Base-by-base conservation (phyloP, 1,140 invertebrate genomes). In the Drosophila seguyi region DNA sequence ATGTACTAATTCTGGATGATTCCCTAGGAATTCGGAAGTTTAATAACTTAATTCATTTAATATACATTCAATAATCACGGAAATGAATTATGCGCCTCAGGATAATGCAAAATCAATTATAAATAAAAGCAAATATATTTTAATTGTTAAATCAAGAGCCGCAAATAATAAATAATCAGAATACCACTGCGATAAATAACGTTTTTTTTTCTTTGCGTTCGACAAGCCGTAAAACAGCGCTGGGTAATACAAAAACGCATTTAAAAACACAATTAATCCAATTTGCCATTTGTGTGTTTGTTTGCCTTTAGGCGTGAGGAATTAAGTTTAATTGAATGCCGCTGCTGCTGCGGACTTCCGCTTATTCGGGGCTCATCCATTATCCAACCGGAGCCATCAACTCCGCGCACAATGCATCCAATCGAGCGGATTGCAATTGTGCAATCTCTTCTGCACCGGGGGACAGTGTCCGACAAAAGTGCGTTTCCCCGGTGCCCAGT, bases 291-390 rank as follows among this genome's bases (percentile, higher is more conserved):
- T 41, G 36, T 55, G 34, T 42, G 36, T 47, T 25, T 47, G 45
- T 18, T 67, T 56, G 52, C 62, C 52, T 57, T 34, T 50, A 42
- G 53, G 72, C 60, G 56, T 58, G 34, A 57, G 55, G 56, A 59
- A 77, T 77, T 76, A 55, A 60, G 59, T 77, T 55, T 77, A 87
- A 79, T 83, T 88, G 75, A 53, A 77, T 48, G 34, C 55, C 53
- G 56, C 36, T 75, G 80, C 34, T 71, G 79, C 65, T 52, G 57
- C 59, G 65, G 72, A 87, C 85, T 84, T 87, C 84, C 84, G 84
- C 60, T 90, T 88, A 52, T 57, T 67, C 79, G 39, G 34, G 59
- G 65, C 57, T 62, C 58, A 60, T 65, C 79, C 75, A 77, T 56
- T 65, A 62, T 62, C 67, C 67, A 65, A 38, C 50, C 50, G 42